Conservation (phyloP, 2,113 vertebrate species). For the Rutilus rutilus region DNA sequence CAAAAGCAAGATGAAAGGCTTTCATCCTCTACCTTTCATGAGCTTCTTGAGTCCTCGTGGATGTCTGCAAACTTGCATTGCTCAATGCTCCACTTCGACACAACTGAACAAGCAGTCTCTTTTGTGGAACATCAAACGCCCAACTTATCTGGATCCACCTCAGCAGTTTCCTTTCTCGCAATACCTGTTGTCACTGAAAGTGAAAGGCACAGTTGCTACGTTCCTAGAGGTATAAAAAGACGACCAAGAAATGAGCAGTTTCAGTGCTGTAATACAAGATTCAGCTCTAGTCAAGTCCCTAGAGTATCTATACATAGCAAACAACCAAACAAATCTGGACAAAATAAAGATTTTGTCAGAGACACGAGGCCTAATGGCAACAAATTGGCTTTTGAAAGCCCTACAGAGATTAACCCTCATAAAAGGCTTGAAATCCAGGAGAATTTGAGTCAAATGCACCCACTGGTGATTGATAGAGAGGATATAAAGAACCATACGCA, state of each 20-base stretch:
- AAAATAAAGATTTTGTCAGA: background rate
- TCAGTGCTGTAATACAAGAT: background rate
- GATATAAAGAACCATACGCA: background rate
- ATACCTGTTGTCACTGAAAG: constrained; percentile 2
- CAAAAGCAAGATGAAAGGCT: constrained; percentile 20
- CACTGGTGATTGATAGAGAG: background rate
- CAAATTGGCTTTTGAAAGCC: background rate
- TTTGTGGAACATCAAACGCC: background rate
- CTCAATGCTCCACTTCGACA: constrained; percentile 50
- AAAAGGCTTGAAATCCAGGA: constrained; percentile 32
- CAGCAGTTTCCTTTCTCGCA: background rate
- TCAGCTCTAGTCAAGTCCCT: background rate
- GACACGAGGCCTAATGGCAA: background rate
- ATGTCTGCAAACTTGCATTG: constrained; percentile 57
- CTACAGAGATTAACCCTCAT: background rate
- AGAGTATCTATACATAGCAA: background rate
- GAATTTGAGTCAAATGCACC: constrained; percentile 12
- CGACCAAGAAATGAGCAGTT: constrained; percentile 5
- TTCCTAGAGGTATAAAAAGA: background rate
- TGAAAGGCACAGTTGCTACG: background rate
- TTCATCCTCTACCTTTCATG: constrained; percentile 42
- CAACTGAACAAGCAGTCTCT: background rate
- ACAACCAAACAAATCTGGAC: background rate
- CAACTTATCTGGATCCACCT: background rate
- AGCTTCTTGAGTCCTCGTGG: constrained; percentile 57